Base-by-base conservation (phyloP, 2,888 invertebrate species). In the Drosophila neutralis region DNA sequence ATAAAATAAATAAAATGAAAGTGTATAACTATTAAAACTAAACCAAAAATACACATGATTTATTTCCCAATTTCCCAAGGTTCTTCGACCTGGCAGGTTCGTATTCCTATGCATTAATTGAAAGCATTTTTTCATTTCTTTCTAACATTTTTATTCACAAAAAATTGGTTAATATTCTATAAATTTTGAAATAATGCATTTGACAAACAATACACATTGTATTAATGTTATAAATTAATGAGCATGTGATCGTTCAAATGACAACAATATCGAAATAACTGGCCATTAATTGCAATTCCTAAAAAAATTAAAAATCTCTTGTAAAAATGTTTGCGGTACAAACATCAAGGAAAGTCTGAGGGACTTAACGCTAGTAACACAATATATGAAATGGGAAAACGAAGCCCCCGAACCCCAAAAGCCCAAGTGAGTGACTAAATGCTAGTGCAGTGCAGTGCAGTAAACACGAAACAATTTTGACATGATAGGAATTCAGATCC, bases 11-110 rank as follows among this genome's bases (percentile, higher is more conserved):
- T 90, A 90, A 87, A 90, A 78, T 76, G 73, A 87, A 82, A 87
- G 76, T 87, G 90, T 90, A 90, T 90, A 90, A 90, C 89, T 89
- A 90, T 87, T 90, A 87, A 87, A 87, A 87, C 89, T 87, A 81
- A 81, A 89, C 70, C 1, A 24, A 63, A 80, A 73, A 48, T 11
- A 31, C 13, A 42, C n/a, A 18, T 15, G 15, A 48, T 48, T 45
- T 29, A 29, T 29, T 35, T 18, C 24, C 24, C 42, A 21, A 29
- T 27, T 60, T 53, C 8, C 8, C 21, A 21, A 52, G 27, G 27
- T 24, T 13, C 13, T 24, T 18, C 13, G 13, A 13, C 8, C 45
- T n/a, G n/a, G n/a, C n/a, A 29, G 24, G 13, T 36, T 57, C 15
- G 11, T 52, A 21, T 52, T 21, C n/a, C 7, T 10, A 8, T 8